Evolutionary conservation across 2,113 vertebrate species (phyloP).

Genomic region (Seriola dumerili): DNA sequence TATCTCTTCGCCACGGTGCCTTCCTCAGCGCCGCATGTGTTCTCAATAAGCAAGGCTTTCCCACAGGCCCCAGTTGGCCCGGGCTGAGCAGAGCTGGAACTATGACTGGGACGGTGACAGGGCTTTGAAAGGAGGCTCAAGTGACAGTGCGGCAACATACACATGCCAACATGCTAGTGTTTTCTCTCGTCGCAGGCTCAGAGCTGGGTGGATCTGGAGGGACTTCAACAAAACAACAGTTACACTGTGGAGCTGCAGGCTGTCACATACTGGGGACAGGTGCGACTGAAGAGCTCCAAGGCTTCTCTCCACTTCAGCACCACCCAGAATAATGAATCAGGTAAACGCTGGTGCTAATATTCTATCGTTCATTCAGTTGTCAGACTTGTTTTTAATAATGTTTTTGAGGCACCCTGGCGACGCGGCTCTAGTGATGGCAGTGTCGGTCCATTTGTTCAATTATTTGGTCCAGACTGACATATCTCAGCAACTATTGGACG

Average conservation of each 20-base stretch:
- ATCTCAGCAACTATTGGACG: neutral
- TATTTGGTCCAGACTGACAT: constrained; percentile 7
- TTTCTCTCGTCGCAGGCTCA: constrained; percentile 84
- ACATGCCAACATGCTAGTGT: constrained; percentile 56
- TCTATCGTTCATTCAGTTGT: neutral
- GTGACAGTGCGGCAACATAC: constrained; percentile 46
- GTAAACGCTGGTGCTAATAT: constrained; percentile 76
- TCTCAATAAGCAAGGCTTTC: constrained; percentile 77
- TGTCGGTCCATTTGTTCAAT: neutral
- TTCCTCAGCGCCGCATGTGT: constrained; percentile 78
- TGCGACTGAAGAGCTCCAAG: constrained; percentile 93
- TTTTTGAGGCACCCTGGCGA: neutral
- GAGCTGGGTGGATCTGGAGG: constrained; percentile 89
- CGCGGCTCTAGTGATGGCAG: neutral
- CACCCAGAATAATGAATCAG: constrained; percentile 74
- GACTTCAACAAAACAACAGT: constrained; percentile 88
- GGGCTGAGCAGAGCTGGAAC: constrained; percentile 37
- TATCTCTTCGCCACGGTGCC: constrained; percentile 66
- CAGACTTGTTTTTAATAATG: neutral
- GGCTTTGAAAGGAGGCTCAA: constrained; percentile 50
- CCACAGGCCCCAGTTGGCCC: constrained; percentile 60
- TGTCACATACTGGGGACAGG: constrained; percentile 93
- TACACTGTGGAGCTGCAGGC: constrained; percentile 94
- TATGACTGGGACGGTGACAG: constrained; percentile 42
- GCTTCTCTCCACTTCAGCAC: constrained; percentile 90